Percentiles rank a stretch among this genome's conserved stretches.
Conservation (phyloP, 2,888 invertebrate species). For the Stenurella melanura region DNA sequence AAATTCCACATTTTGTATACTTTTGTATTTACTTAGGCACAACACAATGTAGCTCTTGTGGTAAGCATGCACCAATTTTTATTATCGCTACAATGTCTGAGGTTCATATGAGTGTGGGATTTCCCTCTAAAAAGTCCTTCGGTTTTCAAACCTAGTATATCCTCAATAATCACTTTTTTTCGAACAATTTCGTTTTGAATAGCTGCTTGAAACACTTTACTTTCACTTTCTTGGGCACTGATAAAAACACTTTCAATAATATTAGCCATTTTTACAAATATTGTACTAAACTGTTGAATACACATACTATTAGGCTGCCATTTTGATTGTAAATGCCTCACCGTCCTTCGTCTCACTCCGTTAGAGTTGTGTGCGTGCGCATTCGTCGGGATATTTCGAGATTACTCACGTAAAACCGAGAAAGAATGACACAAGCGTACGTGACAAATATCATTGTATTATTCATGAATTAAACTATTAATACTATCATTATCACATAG, state of each 20-base stretch:
- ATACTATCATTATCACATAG: too few relatives aligned
- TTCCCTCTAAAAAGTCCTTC: conserved; percentile 43
- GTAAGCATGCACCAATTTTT: conserved; percentile 24
- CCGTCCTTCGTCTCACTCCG: neutral
- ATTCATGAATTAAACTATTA: too few relatives aligned
- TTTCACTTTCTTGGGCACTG: conserved; percentile 34
- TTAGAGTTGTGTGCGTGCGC: neutral
- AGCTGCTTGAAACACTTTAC: conserved; percentile 35
- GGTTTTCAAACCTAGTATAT: conserved; percentile 24
- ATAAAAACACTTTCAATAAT: conserved; percentile 32
- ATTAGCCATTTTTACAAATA: conserved; percentile 49
- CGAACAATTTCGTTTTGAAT: conserved; percentile 32
- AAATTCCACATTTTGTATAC: conserved; percentile 46
- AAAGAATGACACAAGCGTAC: neutral
- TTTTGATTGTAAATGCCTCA: conserved; percentile 41
- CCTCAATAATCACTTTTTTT: conserved; percentile 33
- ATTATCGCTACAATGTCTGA: conserved; percentile 30
- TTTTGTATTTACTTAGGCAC: conserved; percentile 30
- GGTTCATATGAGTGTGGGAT: conserved; percentile 40
- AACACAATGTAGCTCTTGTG: conserved; percentile 26
- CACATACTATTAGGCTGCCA: conserved; percentile 47
- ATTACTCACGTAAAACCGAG: conserved; percentile 1
- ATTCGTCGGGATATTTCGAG: conserved; percentile 11
- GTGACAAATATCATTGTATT: neutral
- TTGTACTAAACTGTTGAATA: conserved; percentile 36